Evolutionary conservation across 2,888 invertebrate genomes (phyloP).

Genomic region (Spisula solida): DNA sequence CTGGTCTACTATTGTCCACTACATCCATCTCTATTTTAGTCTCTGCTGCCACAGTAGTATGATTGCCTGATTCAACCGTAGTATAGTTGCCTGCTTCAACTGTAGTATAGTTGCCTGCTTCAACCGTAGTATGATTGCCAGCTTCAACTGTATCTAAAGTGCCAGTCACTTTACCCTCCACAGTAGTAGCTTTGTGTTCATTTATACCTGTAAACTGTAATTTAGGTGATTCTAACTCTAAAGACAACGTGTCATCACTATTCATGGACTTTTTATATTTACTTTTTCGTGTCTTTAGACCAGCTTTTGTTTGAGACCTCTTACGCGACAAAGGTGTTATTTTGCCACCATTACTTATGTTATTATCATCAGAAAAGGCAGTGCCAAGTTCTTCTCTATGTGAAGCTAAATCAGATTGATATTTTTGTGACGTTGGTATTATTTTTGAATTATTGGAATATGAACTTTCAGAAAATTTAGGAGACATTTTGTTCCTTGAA

Average conservation of each 20-base stretch:
- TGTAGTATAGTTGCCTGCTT: too few species aligned
- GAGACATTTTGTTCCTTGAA: background rate
- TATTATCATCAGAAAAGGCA: background rate
- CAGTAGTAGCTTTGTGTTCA: background rate
- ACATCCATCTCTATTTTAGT: too few species aligned
- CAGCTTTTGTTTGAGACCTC: background rate
- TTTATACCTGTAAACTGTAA: background rate
- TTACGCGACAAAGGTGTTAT: background rate
- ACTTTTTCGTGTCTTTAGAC: background rate
- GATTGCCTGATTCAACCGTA: too few species aligned
- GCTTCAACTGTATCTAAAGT: background rate
- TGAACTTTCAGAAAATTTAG: background rate
- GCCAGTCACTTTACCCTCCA: background rate
- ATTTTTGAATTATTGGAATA: background rate
- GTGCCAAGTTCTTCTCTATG: background rate
- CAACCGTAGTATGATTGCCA: too few species aligned
- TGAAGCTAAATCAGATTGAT: background rate
- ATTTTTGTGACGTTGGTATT: background rate
- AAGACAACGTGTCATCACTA: background rate
- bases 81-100: too few species aligned
- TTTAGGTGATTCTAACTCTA: background rate
- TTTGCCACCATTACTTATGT: background rate
- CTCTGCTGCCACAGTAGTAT: too few species aligned
- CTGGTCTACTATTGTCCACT: background rate
- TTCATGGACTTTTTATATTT: background rate